A percentile compares a stretch with the other conserved stretches of the same genome.
These are phyloP conservation scores for Eclectus roratus DNA, from an alignment of 2,113 vertebrate species.

Conservation along the genomic window DNA sequence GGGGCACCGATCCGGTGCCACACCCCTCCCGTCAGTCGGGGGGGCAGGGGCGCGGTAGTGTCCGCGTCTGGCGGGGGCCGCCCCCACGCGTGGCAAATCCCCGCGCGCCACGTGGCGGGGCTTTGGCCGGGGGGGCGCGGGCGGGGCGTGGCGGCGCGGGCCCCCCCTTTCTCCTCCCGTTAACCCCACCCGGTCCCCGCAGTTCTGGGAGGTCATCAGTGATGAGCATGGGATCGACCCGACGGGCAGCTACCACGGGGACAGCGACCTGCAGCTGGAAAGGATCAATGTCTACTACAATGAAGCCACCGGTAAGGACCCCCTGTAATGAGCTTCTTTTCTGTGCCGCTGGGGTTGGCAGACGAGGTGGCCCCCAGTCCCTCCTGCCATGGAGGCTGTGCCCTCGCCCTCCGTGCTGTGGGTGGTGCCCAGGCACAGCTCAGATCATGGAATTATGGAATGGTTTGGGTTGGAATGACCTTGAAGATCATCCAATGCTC, in stretches of 20 bases:
- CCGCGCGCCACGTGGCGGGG: background rate
- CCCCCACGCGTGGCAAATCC: background rate
- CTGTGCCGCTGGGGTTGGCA: background rate
- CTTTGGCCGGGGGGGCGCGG: background rate
- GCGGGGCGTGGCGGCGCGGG: background rate
- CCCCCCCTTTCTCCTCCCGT: background rate
- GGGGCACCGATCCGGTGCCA: background rate
- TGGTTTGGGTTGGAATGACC: background rate
- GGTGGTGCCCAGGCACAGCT: background rate
- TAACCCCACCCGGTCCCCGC: background rate
- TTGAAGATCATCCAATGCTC: background rate
- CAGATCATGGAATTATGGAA: background rate
- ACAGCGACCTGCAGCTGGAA: slow-evolving; percentile 81
- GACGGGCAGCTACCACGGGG: slow-evolving; percentile 83
- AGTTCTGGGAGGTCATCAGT: slow-evolving; percentile 87
- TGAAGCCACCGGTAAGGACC: slow-evolving; percentile 78
- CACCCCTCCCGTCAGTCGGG: background rate
- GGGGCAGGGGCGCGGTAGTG: background rate
- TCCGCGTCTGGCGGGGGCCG: background rate
- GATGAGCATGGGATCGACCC: slow-evolving; percentile 86
- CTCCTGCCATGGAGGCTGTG: too few relatives aligned
- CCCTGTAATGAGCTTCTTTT: background rate
- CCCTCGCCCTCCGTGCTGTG: accelerated
- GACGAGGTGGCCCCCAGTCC: accelerated
- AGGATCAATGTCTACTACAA: slow-evolving; percentile 87